These are phyloP conservation scores for Synanthedon andrenaeformis DNA, from an alignment of 2,888 invertebrate genomes.

Conservation along the genomic window DNA sequence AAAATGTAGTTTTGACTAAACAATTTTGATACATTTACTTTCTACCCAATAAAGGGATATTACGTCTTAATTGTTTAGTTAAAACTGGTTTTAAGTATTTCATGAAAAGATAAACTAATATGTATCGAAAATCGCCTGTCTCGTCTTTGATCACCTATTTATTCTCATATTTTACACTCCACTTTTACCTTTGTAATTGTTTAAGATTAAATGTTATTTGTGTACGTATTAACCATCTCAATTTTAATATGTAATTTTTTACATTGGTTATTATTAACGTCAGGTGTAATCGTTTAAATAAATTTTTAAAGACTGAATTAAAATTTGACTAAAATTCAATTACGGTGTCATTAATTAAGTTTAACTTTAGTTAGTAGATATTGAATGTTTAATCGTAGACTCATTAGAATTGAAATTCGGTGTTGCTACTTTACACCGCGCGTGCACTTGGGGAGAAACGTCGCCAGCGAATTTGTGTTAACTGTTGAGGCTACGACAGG, in stretches of 20 bases:
- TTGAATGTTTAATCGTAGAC: neutral
- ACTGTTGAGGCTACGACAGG: too few relatives aligned
- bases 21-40: too few relatives aligned
- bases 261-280: conserved; percentile 30
- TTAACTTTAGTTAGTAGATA: conserved; percentile 13
- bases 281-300: conserved; percentile 38
- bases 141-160: neutral
- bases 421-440: neutral
- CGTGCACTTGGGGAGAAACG: too few relatives aligned
- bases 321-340: conserved; percentile 60
- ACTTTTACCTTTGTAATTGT: neutral
- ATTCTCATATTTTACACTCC: neutral
- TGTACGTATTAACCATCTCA: neutral
- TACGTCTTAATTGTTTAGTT: too few relatives aligned
- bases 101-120: neutral
- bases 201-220: neutral
- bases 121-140: neutral
- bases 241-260: conserved; percentile 16
- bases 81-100: too few relatives aligned
- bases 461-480: too few relatives aligned
- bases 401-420: neutral
- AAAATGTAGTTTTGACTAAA: too few relatives aligned
- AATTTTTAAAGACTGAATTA: conserved; percentile 65
- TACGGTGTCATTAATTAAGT: conserved; percentile 46
- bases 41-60: too few relatives aligned